Evolutionary conservation across 2,888 invertebrate genomes (phyloP).

Genomic region (Cactoblastis cactorum): DNA sequence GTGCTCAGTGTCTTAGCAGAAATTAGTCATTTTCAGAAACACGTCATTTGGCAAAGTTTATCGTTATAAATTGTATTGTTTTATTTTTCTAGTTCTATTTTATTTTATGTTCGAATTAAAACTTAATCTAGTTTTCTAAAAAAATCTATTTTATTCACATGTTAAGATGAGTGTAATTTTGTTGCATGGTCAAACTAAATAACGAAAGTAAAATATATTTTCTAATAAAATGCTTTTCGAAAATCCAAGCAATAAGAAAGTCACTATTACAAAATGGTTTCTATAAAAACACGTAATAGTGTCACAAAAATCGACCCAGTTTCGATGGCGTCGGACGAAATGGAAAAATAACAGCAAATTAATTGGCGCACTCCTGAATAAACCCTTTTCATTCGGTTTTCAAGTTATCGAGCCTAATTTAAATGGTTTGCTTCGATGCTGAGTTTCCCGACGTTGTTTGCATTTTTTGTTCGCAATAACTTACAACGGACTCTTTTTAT

Average conservation of each 20-base stretch:
- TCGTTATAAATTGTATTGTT: no score
- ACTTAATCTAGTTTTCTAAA: no score
- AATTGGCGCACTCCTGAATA: constrained; percentile 73
- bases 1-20: neutral
- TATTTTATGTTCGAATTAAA: no score
- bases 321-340: constrained; percentile 53
- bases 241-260: neutral
- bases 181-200: neutral
- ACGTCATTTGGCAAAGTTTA: no score
- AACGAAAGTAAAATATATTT: neutral
- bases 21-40: neutral
- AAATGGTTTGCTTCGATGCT: constrained; percentile 68
- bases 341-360: constrained; percentile 77
- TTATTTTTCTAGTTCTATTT: no score
- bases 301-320: constrained; percentile 52
- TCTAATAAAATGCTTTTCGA: neutral
- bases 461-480: constrained; percentile 44
- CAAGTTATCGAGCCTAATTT: constrained; percentile 75
- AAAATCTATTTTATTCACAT: no score
- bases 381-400: constrained; percentile 72
- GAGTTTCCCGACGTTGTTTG: constrained; percentile 51
- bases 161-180: no score
- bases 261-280: constrained; percentile 12
- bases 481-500: constrained; percentile 27
- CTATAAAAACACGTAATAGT: constrained; percentile 21